phyloP scores from a whole-genome alignment of 2,797 vertebrate species.

The Alcedo atthis region DNA sequence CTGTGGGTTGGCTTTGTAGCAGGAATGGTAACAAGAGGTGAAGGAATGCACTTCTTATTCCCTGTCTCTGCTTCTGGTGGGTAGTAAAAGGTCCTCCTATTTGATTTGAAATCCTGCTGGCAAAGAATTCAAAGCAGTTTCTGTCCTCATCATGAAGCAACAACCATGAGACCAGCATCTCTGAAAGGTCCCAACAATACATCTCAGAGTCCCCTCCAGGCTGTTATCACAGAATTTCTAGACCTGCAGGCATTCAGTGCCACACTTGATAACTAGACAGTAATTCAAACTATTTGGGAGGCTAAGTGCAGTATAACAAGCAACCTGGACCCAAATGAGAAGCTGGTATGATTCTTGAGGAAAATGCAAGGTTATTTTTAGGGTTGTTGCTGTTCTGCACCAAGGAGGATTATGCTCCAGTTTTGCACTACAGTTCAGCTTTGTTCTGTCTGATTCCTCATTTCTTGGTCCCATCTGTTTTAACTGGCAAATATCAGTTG shows the following conservation, averaged over 20 bases:
- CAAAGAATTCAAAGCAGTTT: background rate
- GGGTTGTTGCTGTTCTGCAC: background rate
- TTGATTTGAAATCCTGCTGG: background rate
- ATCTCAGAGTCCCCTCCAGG: background rate
- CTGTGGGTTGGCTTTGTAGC: background rate
- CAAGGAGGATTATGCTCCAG: background rate
- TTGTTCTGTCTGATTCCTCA: background rate
- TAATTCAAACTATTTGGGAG: slow-evolving; percentile 4
- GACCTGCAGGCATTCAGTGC: background rate
- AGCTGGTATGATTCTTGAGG: background rate
- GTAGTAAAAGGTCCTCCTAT: background rate
- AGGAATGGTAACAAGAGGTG: background rate
- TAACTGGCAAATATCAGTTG: background rate
- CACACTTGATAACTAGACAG: background rate
- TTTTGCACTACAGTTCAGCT: background rate
- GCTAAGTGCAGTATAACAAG: background rate
- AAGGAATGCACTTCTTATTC: background rate
- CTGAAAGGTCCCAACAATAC: background rate
- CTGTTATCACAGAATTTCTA: background rate
- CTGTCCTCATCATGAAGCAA: background rate
- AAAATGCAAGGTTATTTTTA: background rate
- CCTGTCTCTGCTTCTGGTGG: background rate
- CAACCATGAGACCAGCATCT: background rate
- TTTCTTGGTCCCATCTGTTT: background rate
- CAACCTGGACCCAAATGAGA: background rate